These are phyloP conservation scores for Cyprinodon tularosa DNA, from an alignment of 2,113 vertebrate genomes.

Conservation along the genomic window DNA sequence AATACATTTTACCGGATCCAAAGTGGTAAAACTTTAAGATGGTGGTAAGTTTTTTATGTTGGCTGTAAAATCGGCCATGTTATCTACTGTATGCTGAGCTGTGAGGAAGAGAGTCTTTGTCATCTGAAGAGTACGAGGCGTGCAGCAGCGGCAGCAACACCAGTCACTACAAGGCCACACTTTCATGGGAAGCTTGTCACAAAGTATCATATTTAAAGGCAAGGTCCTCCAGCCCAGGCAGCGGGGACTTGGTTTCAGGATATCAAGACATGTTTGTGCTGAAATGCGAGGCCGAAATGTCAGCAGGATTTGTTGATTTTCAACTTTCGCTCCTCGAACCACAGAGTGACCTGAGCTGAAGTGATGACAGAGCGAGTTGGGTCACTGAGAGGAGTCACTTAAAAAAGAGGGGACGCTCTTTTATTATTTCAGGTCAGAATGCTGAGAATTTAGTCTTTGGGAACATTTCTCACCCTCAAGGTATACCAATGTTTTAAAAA, in stretches of 20 bases:
- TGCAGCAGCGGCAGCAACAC: conserved; percentile 26
- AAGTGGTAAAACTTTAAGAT: conserved; percentile 57
- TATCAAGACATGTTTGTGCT: conserved; percentile 44
- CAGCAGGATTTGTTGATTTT: conserved; percentile 24
- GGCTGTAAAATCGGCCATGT: conserved; percentile 41
- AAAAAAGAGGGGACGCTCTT: neutral
- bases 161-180: conserved; percentile 26
- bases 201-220: conserved; percentile 52
- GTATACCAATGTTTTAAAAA: neutral
- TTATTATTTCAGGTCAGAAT: neutral
- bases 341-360: neutral
- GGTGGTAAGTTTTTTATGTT: conserved; percentile 57
- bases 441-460: neutral
- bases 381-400: conserved; percentile 32
- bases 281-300: conserved; percentile 40
- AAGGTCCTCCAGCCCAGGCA: conserved; percentile 18
- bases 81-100: conserved; percentile 1
- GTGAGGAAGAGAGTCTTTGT: neutral
- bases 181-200: conserved; percentile 47
- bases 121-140: conserved; percentile 14
- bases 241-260: conserved; percentile 37
- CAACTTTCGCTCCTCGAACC: conserved; percentile 23
- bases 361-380: conserved; percentile 12
- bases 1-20: conserved; percentile 44
- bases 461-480: neutral